phyloP scores from a whole-genome alignment of 1,140 invertebrate genomes.

The Orchestia grillus region DNA sequence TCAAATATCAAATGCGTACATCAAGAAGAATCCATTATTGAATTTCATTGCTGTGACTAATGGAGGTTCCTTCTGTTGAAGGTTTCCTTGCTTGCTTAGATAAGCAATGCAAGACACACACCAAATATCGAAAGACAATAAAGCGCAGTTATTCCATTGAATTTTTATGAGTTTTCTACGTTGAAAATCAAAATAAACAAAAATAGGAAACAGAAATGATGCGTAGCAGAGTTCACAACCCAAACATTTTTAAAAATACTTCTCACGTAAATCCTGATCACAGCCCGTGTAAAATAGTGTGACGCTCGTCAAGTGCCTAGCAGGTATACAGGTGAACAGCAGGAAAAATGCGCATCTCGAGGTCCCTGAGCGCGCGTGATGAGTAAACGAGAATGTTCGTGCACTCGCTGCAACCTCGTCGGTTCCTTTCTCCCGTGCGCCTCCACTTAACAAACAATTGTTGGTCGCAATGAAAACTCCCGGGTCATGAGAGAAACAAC shows the following conservation, averaged over 20 bases:
- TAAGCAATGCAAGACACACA: neutral
- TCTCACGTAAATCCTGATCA: neutral
- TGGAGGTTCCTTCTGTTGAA: neutral
- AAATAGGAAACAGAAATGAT: neutral
- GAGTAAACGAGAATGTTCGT: neutral
- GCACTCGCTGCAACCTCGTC: neutral
- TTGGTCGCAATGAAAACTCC: conserved; percentile 11
- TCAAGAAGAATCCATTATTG: neutral
- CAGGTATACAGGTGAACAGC: neutral
- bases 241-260: neutral
- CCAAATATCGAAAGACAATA: neutral
- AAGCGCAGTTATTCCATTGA: neutral
- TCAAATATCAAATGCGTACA: neutral
- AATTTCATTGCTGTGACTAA: neutral
- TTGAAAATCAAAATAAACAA: neutral
- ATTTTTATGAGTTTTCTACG: neutral
- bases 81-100: neutral
- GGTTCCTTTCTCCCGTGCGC: neutral
- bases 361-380: neutral
- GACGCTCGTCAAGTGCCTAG: neutral
- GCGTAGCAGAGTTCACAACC: neutral
- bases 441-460: conserved; percentile 18
- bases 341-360: neutral
- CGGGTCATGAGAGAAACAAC: conserved; percentile 26
- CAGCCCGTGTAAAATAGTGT: neutral